phyloP scores from a whole-genome alignment of 2,797 vertebrate species.

The Rhadinocentrus ornatus region DNA sequence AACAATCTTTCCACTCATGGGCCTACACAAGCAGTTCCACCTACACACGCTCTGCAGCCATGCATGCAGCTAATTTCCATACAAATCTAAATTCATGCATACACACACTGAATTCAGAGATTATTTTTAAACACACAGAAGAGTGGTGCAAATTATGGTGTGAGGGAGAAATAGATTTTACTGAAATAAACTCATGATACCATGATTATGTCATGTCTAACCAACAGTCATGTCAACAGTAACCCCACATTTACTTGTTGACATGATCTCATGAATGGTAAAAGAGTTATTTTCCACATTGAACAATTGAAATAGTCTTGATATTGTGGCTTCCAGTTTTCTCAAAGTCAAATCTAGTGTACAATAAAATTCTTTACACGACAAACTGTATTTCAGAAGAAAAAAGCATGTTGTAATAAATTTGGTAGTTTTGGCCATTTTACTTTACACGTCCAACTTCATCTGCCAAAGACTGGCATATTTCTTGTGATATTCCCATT shows the following conservation, averaged over 20 bases:
- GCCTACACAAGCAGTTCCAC: slow-evolving; percentile 53
- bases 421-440: not conserved
- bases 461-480: not conserved
- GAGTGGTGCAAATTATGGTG: slow-evolving; percentile 21
- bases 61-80: slow-evolving; percentile 33
- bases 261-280: slow-evolving; percentile 11
- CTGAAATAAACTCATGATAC: slow-evolving; percentile 36
- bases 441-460: not conserved
- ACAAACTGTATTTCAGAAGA: not conserved
- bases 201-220: slow-evolving; percentile 5
- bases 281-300: not conserved
- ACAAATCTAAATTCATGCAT: slow-evolving; percentile 25
- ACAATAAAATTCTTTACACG: not conserved
- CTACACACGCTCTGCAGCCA: slow-evolving; percentile 47
- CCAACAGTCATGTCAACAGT: no score
- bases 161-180: slow-evolving; percentile 17
- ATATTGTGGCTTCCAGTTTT: not conserved
- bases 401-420: not conserved
- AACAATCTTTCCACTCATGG: slow-evolving; percentile 61
- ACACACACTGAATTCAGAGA: slow-evolving; percentile 26
- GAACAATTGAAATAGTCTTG: not conserved
- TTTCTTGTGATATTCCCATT: not conserved
- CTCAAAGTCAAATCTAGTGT: not conserved
- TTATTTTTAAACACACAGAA: slow-evolving; percentile 27
- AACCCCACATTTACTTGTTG: slow-evolving; percentile 1